Percentiles rank a stretch among this genome's conserved stretches.
These are phyloP conservation scores for Porites australiensis DNA, from an alignment of 64 coral and sea anemone species.

Conservation along the genomic window DNA sequence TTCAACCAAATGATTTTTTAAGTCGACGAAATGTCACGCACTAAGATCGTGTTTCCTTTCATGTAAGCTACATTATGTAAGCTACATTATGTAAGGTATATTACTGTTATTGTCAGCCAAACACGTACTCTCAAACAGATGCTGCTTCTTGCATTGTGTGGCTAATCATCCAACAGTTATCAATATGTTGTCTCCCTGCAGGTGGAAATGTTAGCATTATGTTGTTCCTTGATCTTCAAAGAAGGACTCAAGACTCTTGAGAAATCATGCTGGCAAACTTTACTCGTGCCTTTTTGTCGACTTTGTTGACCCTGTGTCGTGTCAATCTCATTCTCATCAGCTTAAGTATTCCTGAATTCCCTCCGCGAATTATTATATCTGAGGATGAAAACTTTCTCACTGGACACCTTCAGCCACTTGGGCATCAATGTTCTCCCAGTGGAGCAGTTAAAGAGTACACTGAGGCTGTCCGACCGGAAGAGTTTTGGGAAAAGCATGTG, in stretches of 20 bases:
- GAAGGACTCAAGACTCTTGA: background rate
- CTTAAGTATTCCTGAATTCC: slow-evolving; percentile 25
- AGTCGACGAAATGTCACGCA: too few relatives aligned
- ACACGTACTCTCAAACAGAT: too few relatives aligned
- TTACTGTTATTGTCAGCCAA: background rate
- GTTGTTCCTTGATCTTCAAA: background rate
- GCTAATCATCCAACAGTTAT: background rate
- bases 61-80: too few relatives aligned
- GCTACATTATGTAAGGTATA: too few relatives aligned
- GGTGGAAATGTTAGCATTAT: background rate
- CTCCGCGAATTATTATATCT: slow-evolving; percentile 63
- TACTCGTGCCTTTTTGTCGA: background rate
- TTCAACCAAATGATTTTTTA: too few relatives aligned
- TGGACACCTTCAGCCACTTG: slow-evolving; percentile 84
- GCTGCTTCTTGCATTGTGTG: too few relatives aligned
- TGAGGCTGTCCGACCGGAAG: slow-evolving; percentile 59
- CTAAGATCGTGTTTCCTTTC: too few relatives aligned
- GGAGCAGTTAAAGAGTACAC: slow-evolving; percentile 81
- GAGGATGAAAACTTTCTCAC: slow-evolving; percentile 40
- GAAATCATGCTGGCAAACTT: background rate
- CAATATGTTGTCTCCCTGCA: background rate
- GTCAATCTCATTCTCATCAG: too few relatives aligned
- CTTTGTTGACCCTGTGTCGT: background rate
- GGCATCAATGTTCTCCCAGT: slow-evolving; percentile 66
- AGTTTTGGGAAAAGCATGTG: slow-evolving; percentile 89